Evolutionary conservation across 2,113 vertebrate species (phyloP), one percentile per base, ranked within the genome.

Genomic region (Chrysochloris asiatica): DNA sequence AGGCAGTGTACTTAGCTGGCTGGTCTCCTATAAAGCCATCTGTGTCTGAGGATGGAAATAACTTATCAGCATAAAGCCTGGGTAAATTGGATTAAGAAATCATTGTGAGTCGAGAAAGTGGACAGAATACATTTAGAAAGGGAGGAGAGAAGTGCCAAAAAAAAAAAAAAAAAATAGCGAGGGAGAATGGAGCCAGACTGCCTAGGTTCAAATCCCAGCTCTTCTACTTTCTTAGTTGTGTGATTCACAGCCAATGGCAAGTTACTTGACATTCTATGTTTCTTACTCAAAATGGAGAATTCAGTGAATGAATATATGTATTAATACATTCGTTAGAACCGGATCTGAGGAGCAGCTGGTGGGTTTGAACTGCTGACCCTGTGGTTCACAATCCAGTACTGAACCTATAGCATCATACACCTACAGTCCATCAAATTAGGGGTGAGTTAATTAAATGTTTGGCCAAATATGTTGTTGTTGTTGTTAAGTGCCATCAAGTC

Each of bases 41-140:
- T 95, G 90, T 59, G 72, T 91, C 83, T 94, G 94, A 92, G 0
- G 52, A 59, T 93, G 82, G 95, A 93, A 93, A 95, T 92, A 90
- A 93, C 90, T 95, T 94, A 95, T 41, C 75, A 38, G 90, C 92
- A 88, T 86, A 92, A 93, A 95, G 85, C 6, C 88, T 81, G 88
- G 72, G 75, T 33, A 91, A 94, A 94, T 87, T 91, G 72, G 92
- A 94, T 95, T 91, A 95, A 95, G 95, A 86, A 95, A 86, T 89
- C 90, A 89, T 87, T 45, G 59, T 77, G 77, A 87, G 88, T 73
- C 63, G 82, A 88, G 83, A 88, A 90, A 93, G 88, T 79, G 83
- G 90, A 79, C 56, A 47, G 86, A 83, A 92, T 94, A 87, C 16
- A 28, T 93, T 85, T 82, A 88, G 75, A 85, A 78, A 75, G 38